These are phyloP conservation scores for Megaceryle maxima DNA, from an alignment of 2,113 vertebrate genomes.

Conservation along the genomic window DNA sequence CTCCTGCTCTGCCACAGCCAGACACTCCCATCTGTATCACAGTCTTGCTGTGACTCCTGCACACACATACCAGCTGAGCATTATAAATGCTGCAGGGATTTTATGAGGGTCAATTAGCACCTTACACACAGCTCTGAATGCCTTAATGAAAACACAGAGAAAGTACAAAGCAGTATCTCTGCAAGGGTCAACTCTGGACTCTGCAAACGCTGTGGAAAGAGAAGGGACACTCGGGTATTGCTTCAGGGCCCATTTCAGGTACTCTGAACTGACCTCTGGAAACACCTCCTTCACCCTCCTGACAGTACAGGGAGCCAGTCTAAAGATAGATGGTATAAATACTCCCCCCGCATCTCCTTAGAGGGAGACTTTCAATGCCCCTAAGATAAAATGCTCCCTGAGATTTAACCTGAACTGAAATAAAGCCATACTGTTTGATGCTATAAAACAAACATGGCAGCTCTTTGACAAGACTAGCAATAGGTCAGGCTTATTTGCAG, in stretches of 20 bases:
- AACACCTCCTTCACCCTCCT: background rate
- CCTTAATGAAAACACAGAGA: background rate
- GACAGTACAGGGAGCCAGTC: background rate
- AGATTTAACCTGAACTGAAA: conserved; percentile 37
- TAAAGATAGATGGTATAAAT: background rate
- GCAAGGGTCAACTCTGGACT: background rate
- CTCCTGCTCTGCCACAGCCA: rapidly evolving
- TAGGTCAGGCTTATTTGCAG: conserved; percentile 42
- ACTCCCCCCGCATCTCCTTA: background rate
- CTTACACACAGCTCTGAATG: background rate
- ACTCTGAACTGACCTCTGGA: background rate
- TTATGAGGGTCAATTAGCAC: background rate
- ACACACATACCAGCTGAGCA: rapidly evolving
- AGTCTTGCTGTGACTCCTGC: background rate
- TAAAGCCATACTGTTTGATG: background rate
- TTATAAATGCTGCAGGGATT: background rate
- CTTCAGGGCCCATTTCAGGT: background rate
- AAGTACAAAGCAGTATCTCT: background rate
- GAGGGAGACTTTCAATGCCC: background rate
- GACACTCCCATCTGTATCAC: background rate
- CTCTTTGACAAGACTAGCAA: conserved; percentile 13
- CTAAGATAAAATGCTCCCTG: background rate
- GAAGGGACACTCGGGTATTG: background rate
- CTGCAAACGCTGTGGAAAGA: background rate
- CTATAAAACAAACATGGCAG: conserved; percentile 29